Percentiles rank a stretch among this genome's conserved stretches.
Evolutionary conservation across 2,797 vertebrate genomes (phyloP).

Genomic region (Zonotrichia albicollis): DNA sequence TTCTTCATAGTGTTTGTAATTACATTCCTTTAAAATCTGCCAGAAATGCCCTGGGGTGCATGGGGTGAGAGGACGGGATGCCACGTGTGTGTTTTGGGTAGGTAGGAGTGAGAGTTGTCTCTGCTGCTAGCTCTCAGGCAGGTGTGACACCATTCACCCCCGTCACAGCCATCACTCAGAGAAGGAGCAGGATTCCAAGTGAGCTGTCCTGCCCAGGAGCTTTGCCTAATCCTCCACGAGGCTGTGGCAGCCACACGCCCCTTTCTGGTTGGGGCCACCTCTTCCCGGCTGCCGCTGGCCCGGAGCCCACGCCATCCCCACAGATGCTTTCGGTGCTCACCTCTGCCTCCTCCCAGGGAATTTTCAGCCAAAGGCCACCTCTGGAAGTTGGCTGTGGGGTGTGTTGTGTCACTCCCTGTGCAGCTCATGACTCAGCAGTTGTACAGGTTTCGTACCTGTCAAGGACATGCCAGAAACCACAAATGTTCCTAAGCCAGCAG

Average conservation of each 20-base stretch:
- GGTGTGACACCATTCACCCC: neutral
- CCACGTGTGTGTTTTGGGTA: neutral
- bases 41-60: neutral
- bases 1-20: neutral
- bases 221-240: neutral
- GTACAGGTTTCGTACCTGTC: constrained; percentile 27
- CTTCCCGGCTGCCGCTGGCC: neutral
- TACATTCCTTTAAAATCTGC: neutral
- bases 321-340: neutral
- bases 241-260: neutral
- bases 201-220: neutral
- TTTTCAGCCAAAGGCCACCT: constrained; percentile 29
- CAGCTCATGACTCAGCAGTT: constrained; percentile 39
- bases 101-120: neutral
- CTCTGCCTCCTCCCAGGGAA: neutral
- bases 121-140: neutral
- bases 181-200: neutral
- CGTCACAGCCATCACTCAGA: rapidly evolving
- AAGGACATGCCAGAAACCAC: constrained; percentile 43
- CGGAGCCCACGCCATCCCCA: neutral
- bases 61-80: rapidly evolving
- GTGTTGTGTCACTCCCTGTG: neutral
- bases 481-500: constrained; percentile 17
- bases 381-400: neutral
- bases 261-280: neutral